These are phyloP conservation scores for Chitala chitala DNA, from an alignment of 2,113 vertebrate genomes.

Conservation along the genomic window DNA sequence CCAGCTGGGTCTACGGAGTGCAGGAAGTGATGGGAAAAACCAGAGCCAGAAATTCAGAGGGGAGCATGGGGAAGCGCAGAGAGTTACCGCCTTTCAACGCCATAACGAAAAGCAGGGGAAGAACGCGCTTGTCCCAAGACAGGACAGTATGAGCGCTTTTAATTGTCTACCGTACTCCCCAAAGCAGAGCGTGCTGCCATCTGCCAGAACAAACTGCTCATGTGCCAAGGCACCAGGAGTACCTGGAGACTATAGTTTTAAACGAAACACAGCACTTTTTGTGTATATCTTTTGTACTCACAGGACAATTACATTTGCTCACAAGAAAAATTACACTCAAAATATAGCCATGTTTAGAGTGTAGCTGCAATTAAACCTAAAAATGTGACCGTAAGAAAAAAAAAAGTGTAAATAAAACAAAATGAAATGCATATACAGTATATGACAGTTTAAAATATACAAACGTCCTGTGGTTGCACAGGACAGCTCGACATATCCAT, in stretches of 20 bases:
- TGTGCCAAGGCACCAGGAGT: background rate
- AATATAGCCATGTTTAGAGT: too few species aligned
- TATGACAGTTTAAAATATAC: too few species aligned
- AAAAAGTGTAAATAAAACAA: background rate
- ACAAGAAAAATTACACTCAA: too few species aligned
- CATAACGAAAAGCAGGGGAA: background rate
- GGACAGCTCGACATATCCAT: too few species aligned
- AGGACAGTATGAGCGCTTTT: too few species aligned
- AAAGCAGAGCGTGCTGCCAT: background rate
- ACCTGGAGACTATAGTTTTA: background rate
- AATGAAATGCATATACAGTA: too few species aligned
- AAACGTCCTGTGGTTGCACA: too few species aligned
- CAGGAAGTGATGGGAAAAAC: background rate
- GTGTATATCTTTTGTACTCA: background rate
- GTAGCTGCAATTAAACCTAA: too few species aligned
- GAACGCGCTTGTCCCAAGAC: background rate
- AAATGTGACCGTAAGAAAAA: too few species aligned
- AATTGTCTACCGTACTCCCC: too few species aligned
- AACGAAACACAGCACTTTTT: background rate
- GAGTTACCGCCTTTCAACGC: background rate
- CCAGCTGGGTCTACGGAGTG: background rate
- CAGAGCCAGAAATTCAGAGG: background rate
- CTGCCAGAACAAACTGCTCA: background rate
- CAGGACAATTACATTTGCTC: too few species aligned
- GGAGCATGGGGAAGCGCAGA: too few species aligned